Conservation (phyloP, 2,113 vertebrate genomes). For the Solenodon paradoxus region DNA sequence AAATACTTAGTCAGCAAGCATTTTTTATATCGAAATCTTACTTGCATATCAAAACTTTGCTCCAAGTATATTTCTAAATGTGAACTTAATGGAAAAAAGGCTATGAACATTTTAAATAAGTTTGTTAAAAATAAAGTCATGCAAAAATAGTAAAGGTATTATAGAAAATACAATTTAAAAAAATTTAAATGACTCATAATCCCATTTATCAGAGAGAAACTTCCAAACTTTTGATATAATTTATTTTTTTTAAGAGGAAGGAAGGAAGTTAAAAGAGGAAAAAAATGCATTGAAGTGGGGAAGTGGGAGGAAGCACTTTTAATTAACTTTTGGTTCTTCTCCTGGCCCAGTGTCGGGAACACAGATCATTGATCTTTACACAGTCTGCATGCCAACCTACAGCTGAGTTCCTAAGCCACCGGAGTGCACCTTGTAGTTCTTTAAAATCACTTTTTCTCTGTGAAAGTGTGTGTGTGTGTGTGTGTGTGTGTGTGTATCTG, state of each 20-base stretch:
- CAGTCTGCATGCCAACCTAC: too few species aligned
- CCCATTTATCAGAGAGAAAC: background rate
- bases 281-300: too few species aligned
- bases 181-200: background rate
- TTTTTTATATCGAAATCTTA: background rate
- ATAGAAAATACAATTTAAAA: background rate
- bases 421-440: too few species aligned
- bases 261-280: too few species aligned
- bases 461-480: background rate
- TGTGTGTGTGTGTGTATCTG: too few species aligned
- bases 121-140: background rate
- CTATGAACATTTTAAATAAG: background rate
- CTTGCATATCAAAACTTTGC: background rate
- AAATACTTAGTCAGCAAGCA: background rate
- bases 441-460: background rate
- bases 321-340: too few species aligned
- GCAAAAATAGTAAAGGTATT: background rate
- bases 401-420: too few species aligned
- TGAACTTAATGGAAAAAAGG: background rate
- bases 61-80: background rate
- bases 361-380: too few species aligned
- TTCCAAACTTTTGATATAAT: background rate
- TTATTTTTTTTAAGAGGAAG: too few species aligned
- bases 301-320: too few species aligned
- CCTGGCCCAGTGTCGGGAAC: too few species aligned